Percentiles rank a stretch among this genome's conserved stretches.
These are phyloP conservation scores for Pheucticus melanocephalus DNA, from an alignment of 2,113 vertebrate species.

Conservation along the genomic window DNA sequence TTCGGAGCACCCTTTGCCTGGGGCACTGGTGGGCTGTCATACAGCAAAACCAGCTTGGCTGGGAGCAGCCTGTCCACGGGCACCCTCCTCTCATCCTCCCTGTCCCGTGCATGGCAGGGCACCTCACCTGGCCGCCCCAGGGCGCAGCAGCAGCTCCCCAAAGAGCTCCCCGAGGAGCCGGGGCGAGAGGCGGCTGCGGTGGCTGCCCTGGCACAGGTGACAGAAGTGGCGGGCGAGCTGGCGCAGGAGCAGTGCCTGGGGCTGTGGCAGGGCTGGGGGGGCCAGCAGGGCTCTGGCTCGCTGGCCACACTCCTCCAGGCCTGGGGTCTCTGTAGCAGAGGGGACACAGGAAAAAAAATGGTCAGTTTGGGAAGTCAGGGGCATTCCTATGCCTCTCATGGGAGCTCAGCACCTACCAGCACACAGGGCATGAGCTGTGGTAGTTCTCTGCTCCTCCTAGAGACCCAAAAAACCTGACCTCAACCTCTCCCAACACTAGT, in stretches of 20 bases:
- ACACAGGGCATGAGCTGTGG: not conserved
- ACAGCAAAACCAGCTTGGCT: not conserved
- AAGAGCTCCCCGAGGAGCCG: slow-evolving; percentile 74
- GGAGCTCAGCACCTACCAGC: not conserved
- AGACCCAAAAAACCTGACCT: not conserved
- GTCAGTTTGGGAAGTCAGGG: fast-evolving
- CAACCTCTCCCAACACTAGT: not conserved
- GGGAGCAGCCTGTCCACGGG: fast-evolving
- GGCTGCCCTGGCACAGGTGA: slow-evolving; percentile 60
- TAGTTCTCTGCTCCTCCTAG: not conserved
- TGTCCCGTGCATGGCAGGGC: fast-evolving
- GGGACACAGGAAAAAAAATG: not conserved
- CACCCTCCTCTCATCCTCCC: fast-evolving
- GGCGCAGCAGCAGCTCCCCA: slow-evolving; percentile 70
- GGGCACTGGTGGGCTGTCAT: not conserved
- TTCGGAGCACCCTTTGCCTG: fast-evolving
- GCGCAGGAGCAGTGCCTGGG: slow-evolving; percentile 74
- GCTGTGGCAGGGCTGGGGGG: slow-evolving; percentile 74
- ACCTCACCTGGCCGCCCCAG: slow-evolving; percentile 68
- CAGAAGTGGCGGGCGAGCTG: slow-evolving; percentile 74
- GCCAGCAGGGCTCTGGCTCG: slow-evolving; percentile 76
- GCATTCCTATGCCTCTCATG: not conserved
- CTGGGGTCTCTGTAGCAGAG: slow-evolving; percentile 64
- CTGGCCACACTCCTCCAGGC: slow-evolving; percentile 78
- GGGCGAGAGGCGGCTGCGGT: slow-evolving; percentile 40